A percentile compares a stretch with the other conserved stretches of the same genome.
These are phyloP conservation scores for Hapalemur alaotrensis DNA, from an alignment of 2,797 vertebrate species.

Conservation along the genomic window DNA sequence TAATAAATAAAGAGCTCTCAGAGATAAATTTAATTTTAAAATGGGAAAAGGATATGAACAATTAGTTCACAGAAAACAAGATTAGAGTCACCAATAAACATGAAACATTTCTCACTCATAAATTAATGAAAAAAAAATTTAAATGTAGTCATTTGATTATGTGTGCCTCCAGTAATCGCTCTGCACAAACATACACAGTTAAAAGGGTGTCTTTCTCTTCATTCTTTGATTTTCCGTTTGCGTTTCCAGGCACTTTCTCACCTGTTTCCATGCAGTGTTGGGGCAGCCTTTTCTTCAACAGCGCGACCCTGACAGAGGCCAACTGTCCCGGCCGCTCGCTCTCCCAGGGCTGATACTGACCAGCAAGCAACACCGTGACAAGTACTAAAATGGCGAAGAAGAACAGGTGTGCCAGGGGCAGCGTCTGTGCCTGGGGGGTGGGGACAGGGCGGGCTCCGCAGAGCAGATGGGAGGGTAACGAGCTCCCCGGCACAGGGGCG, in stretches of 20 bases:
- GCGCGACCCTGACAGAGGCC: background rate
- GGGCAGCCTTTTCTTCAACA: background rate
- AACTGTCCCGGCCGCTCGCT: rapidly evolving
- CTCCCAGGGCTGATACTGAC: background rate
- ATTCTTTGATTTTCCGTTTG: background rate
- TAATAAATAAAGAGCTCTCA: background rate
- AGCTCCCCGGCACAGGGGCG: background rate
- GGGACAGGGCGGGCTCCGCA: background rate
- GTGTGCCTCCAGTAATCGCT: background rate
- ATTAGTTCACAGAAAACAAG: background rate
- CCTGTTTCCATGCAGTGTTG: background rate
- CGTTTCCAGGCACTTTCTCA: background rate
- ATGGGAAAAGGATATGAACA: background rate
- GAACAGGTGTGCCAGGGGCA: background rate
- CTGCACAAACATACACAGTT: background rate
- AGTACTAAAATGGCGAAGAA: background rate
- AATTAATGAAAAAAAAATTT: background rate
- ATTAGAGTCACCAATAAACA: background rate
- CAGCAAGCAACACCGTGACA: background rate
- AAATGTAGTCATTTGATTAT: background rate
- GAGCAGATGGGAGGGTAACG: too few species aligned
- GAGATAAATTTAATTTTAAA: background rate
- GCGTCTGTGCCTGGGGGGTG: background rate
- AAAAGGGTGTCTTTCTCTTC: background rate
- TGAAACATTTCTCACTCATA: background rate